Evolutionary conservation across 2,113 vertebrate genomes (phyloP).

Genomic region (Dolichotis patagonum): DNA sequence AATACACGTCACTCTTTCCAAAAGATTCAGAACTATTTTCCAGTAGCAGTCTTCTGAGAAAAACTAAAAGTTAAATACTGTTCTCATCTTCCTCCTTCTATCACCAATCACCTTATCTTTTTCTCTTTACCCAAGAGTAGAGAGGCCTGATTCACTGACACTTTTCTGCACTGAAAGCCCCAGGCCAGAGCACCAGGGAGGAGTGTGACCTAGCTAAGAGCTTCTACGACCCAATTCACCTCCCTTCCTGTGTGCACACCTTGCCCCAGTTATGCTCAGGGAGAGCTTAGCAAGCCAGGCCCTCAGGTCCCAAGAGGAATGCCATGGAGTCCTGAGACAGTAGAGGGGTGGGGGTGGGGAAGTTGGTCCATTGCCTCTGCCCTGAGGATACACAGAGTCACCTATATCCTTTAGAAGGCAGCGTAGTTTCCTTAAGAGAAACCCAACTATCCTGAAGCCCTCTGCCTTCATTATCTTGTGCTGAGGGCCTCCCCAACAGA

Average conservation of each 20-base stretch:
- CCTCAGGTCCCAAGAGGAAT: neutral
- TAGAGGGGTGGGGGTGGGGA: no score
- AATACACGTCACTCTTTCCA: neutral
- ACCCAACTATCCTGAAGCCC: neutral
- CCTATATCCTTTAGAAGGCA: neutral
- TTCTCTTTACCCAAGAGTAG: neutral
- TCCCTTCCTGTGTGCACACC: neutral
- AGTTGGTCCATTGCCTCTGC: neutral
- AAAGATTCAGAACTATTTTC: neutral
- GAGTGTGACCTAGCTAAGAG: neutral
- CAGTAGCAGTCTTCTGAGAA: neutral
- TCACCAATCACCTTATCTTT: neutral
- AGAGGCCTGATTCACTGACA: neutral
- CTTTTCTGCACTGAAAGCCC: neutral
- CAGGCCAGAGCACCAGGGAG: neutral
- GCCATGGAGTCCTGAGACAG: neutral
- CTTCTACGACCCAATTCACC: neutral
- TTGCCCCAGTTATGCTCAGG: neutral
- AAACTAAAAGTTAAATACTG: neutral
- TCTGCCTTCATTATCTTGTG: neutral
- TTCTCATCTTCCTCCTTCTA: neutral
- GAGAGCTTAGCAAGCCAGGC: neutral
- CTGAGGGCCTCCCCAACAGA: neutral
- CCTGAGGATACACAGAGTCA: neutral
- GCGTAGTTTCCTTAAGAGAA: neutral